Base-by-base conservation (phyloP, 2,113 vertebrate genomes). In the Arizona elegans region DNA sequence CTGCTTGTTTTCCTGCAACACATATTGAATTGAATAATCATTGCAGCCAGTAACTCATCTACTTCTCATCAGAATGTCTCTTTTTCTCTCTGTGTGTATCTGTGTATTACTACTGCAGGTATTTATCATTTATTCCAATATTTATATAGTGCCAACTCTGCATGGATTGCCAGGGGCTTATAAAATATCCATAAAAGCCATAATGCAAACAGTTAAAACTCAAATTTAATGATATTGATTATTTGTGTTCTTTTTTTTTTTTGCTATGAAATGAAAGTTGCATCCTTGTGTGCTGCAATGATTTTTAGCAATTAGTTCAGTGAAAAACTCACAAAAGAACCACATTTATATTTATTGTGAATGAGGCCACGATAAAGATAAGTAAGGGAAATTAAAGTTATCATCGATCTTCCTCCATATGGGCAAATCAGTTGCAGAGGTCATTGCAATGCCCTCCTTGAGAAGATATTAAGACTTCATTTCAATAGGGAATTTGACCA, bases 1-100 rank as follows among this genome's bases (percentile, higher is more conserved):
- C 89, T 93, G 94, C 86, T 88, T 93, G 59, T 94, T 95, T 92
- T n/a, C 93, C 91, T 89, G 65, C 47, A 85, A 53, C 58, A 85
- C 88, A 92, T 94, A 90, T 93, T 91, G 85, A 12, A 53, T 23
- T 56, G 90, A 94, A 95, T 43, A 38, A 52, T 43, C 58, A 87
- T 33, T 56, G 2, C n/a, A 94, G 50, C 62, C 53, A 86, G 86
- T 86, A 59, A 86, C 52, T 86, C 47, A 86, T 86, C 56, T 29
- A 15, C 11, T 47, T 58, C 26, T n/a, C 43, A 5, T 21, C 70
- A 90, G 70, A 81, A 81, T 85, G 10, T 56, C 52, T 88, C 13
- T 33, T 1, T 55, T n/a, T 88, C 26, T 17, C 65, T 17, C 29
- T 33, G 12, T 17, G 5, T 65, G 17, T 1, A 43, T 81, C 17